Percentiles rank a stretch among this genome's conserved stretches.
Conservation (phyloP, 2,113 vertebrate species). For the Rhynchomys soricoides region DNA sequence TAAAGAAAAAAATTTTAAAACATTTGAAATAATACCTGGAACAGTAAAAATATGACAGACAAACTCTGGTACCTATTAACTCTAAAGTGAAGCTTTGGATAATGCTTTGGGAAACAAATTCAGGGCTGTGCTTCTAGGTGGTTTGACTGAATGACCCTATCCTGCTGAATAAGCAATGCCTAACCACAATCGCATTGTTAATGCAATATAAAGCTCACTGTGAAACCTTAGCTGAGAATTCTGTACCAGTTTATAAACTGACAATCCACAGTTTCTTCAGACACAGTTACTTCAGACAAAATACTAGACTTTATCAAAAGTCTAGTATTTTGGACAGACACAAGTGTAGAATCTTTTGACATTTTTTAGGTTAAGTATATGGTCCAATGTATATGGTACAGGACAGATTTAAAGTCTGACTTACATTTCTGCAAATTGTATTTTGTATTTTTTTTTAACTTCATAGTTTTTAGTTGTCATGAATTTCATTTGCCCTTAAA, state of each 20-base stretch:
- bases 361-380: background rate
- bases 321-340: background rate
- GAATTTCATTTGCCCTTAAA: conserved; percentile 42
- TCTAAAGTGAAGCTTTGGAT: background rate
- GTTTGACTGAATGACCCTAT: background rate
- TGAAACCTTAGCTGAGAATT: background rate
- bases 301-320: background rate
- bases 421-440: conserved; percentile 10
- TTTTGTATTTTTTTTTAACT: background rate
- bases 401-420: background rate
- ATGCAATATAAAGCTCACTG: background rate
- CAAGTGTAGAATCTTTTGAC: background rate
- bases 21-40: background rate
- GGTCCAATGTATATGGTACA: background rate
- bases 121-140: background rate
- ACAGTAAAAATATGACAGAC: background rate
- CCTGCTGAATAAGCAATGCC: background rate
- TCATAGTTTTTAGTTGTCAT: background rate
- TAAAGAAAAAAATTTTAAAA: background rate
- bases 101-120: background rate
- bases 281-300: background rate
- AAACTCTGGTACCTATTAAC: background rate
- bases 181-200: background rate
- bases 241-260: background rate
- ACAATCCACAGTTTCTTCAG: conserved; percentile 3